Conservation (phyloP, 2,797 vertebrate genomes). For the Cyprinella venusta region DNA sequence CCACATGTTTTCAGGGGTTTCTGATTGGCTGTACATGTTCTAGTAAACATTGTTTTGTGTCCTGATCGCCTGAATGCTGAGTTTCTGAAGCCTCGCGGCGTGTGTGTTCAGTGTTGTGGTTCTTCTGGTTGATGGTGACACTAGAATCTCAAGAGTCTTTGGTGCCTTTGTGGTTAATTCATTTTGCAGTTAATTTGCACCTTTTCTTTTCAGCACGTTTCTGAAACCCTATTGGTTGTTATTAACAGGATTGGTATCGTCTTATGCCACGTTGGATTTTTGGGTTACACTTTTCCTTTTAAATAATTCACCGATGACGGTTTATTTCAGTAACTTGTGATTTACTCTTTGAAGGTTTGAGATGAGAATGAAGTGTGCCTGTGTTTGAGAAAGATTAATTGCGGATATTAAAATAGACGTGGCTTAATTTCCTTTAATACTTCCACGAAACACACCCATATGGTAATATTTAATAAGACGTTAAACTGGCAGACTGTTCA, state of each 20-base stretch:
- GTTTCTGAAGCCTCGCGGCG: background rate
- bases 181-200: slow-evolving; percentile 25
- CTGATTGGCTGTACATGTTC: background rate
- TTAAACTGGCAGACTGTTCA: background rate
- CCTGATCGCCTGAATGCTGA: background rate
- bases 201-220: background rate
- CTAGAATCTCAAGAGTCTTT: background rate
- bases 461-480: background rate
- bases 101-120: background rate
- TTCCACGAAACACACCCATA: background rate
- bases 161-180: background rate
- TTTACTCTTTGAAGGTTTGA: background rate
- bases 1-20: background rate
- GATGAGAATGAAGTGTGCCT: background rate
- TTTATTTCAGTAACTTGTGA: background rate
- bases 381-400: background rate
- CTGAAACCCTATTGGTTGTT: background rate
- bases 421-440: slow-evolving; percentile 4
- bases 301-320: background rate
- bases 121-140: background rate
- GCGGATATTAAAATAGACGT: background rate
- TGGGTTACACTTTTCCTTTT: background rate
- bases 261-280: background rate
- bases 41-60: too few species aligned
- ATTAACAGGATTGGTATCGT: background rate